A percentile compares a stretch with the other conserved stretches of the same genome.
These are phyloP conservation scores for Drosophila macrospina DNA, from an alignment of 2,888 invertebrate species.

Conservation along the genomic window DNA sequence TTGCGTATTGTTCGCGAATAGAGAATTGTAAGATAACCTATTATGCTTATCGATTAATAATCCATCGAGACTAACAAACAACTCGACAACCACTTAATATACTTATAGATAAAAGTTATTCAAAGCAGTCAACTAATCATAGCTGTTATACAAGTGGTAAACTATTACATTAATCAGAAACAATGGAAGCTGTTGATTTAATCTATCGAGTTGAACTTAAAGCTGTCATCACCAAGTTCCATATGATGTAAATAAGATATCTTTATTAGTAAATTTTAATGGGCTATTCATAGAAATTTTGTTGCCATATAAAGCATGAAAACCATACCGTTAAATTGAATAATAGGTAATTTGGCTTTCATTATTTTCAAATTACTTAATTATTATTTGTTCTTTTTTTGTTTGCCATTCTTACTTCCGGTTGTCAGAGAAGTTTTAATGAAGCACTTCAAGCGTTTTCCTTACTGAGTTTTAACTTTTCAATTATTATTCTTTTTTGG, in stretches of 20 bases:
- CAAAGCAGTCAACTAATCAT: too few relatives aligned
- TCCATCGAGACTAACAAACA: too few relatives aligned
- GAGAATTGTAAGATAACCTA: too few relatives aligned
- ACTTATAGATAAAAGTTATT: too few relatives aligned
- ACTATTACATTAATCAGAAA: neutral
- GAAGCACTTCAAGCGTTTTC: neutral
- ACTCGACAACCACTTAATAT: too few relatives aligned
- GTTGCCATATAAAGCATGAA: neutral
- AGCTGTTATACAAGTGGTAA: neutral
- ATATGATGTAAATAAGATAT: too few relatives aligned
- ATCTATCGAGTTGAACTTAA: too few relatives aligned
- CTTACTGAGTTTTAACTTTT: constrained; percentile 18
- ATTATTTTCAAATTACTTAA: constrained; percentile 9
- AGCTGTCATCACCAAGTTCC: too few relatives aligned
- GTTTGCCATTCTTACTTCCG: neutral
- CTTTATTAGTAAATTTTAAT: neutral
- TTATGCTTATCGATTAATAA: too few relatives aligned
- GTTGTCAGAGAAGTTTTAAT: constrained; percentile 1
- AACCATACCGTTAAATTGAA: constrained; percentile 3
- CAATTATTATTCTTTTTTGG: constrained; percentile 9
- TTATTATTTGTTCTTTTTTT: neutral
- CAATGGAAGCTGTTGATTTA: neutral
- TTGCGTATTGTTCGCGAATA: too few relatives aligned
- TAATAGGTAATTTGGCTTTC: neutral
- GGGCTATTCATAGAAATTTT: neutral